Conservation (phyloP, 1,140 invertebrate genomes). For the Lucilia cuprina region DNA sequence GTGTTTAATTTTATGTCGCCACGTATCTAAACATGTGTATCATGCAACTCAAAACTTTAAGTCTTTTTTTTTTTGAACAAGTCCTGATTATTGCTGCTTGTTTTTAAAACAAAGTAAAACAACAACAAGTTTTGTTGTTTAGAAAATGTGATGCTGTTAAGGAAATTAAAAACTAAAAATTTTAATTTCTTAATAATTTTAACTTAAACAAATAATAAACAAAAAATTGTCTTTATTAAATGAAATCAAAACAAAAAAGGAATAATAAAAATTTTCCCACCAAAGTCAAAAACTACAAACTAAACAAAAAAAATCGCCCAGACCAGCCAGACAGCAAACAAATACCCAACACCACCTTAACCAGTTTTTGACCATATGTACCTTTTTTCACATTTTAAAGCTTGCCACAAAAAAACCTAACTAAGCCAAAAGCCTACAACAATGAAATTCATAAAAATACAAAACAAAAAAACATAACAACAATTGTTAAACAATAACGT, state of each 20-base stretch:
- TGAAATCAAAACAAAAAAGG: background rate
- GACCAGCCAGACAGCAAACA: background rate
- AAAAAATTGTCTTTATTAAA: background rate
- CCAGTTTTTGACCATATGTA: conserved; percentile 32
- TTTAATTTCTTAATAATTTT: background rate
- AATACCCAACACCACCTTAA: conserved; percentile 15
- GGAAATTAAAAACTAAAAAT: too few relatives aligned
- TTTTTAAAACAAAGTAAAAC: too few relatives aligned
- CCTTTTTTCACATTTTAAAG: background rate
- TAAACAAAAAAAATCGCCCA: background rate
- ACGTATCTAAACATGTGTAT: conserved; percentile 60
- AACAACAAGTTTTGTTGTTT: too few relatives aligned
- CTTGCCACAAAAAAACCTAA: background rate
- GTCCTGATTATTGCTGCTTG: background rate
- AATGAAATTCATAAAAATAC: conserved; percentile 28
- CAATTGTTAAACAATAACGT: conserved; percentile 34
- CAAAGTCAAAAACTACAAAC: background rate
- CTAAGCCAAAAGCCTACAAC: background rate
- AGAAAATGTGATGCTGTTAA: too few relatives aligned
- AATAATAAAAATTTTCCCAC: conserved; percentile 9
- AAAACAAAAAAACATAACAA: background rate
- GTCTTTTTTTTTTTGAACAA: too few relatives aligned
- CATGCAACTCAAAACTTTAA: conserved; percentile 37
- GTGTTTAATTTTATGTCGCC: conserved; percentile 55
- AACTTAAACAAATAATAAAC: background rate